Base-by-base conservation (phyloP, 1,140 invertebrate species). In the Pteromalus puparum region DNA sequence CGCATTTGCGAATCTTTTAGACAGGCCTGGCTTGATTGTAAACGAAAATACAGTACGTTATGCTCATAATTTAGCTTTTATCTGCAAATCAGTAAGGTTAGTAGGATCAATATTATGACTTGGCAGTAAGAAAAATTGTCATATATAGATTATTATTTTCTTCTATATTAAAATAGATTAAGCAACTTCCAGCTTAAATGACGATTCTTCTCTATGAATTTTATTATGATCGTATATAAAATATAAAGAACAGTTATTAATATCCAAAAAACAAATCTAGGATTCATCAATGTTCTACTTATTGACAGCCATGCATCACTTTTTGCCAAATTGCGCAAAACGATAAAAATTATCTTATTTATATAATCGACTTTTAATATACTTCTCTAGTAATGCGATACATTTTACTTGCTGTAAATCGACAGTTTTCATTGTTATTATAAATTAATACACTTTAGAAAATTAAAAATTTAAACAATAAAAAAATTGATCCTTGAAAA, bases 11-110 rank as follows among this genome's bases (percentile, higher is more conserved):
- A 88, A 68, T 9, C 72, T 24, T 86, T 85, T 21, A 87, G 77
- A 84, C 18, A 85, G 61, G 75, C 85, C 24, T 75, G 87, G 4
- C 15, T 86, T 0, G 70, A 87, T 18, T 89, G 88, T 65, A 87
- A 85, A 83, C 78, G 70, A 28, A 86, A 84, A 86, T 34, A 86
- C 24, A 87, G 80, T 87, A 75, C 34, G 76, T 82, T 26, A 65
- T 65, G 6, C 15, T 80, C 48, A 24, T 76, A 26, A 46, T 73
- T 73, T 73, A 2, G 53, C 46, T 73, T 34, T 75, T 84, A 74
- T 74, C 38, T 67, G 67, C 72, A 84, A 84, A 75, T 84, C 77
- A 84, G n/a, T 12, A 81, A 84, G 83, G 70, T 18, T 74, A 79
- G 18, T 74, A 74, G 77, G 83, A 83, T 79, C 82, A 53, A 78